Evolutionary conservation across 2,888 invertebrate species (phyloP).

Genomic region (Metalampra italica): DNA sequence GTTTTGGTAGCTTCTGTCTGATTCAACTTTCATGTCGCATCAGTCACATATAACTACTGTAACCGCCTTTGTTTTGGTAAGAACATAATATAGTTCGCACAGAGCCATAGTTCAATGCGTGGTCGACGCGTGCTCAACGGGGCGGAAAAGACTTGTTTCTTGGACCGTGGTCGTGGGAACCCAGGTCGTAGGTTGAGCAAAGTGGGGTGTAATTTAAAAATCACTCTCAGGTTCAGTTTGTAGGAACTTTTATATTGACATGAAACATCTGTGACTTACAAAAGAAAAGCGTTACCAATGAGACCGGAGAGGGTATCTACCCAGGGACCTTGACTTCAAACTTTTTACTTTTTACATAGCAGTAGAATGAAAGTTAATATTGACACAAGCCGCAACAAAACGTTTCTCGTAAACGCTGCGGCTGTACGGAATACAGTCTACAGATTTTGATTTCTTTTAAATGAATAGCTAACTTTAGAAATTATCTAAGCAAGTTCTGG

Average conservation of each 20-base stretch:
- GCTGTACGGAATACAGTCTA: no score
- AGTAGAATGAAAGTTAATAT: no score
- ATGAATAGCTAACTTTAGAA: no score
- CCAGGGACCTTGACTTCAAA: no score
- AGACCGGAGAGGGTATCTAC: neutral
- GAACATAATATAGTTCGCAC: slow-evolving; percentile 33
- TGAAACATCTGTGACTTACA: neutral
- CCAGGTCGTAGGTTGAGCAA: slow-evolving; percentile 32
- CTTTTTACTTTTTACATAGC: no score
- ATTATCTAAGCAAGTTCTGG: no score
- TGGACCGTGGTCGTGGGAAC: slow-evolving; percentile 58
- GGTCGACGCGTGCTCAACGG: slow-evolving; percentile 32
- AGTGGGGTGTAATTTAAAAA: slow-evolving; percentile 25
- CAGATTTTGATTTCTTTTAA: no score
- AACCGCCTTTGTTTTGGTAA: slow-evolving; percentile 12
- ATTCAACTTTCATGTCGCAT: neutral
- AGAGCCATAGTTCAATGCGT: slow-evolving; percentile 34
- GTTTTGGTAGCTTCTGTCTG: neutral
- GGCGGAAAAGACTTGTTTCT: slow-evolving; percentile 53
- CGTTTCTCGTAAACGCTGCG: no score
- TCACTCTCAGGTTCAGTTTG: slow-evolving; percentile 13
- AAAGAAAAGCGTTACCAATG: no score
- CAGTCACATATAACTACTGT: neutral
- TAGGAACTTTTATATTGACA: no score
- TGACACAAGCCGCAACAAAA: no score